Evolutionary conservation across 2,888 invertebrate genomes (phyloP).

Genomic region (Phragmatobia fuliginosa): DNA sequence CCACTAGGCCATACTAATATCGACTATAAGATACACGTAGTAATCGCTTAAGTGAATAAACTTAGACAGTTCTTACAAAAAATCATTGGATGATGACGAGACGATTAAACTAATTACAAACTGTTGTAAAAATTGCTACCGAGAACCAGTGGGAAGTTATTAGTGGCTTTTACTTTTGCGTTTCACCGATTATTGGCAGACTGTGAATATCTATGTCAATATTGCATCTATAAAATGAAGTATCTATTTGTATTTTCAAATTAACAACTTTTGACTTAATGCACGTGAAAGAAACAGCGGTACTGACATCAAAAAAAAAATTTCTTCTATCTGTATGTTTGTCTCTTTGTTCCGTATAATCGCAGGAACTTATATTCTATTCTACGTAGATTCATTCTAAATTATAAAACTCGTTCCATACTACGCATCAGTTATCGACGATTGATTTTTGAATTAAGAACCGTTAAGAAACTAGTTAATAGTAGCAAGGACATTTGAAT

Average conservation of each 20-base stretch:
- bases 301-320: no score
- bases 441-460: conserved; percentile 28
- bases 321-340: no score
- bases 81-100: conserved; percentile 21
- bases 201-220: background rate
- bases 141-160: conserved; percentile 31
- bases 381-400: background rate
- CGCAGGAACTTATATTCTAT: background rate
- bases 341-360: no score
- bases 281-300: no score
- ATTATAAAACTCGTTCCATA: background rate
- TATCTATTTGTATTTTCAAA: no score
- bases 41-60: no score
- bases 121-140: conserved; percentile 35
- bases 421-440: conserved; percentile 5
- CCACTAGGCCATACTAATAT: background rate
- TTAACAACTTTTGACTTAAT: no score
- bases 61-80: background rate
- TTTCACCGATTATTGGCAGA: conserved; percentile 31
- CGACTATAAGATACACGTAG: no score
- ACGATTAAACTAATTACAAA: conserved; percentile 35
- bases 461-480: conserved; percentile 15
- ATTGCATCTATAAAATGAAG: no score
- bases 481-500: conserved; percentile 30
- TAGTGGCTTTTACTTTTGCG: conserved; percentile 37